Base-by-base conservation (phyloP, 2,888 invertebrate genomes). In the Xylota segnis region DNA sequence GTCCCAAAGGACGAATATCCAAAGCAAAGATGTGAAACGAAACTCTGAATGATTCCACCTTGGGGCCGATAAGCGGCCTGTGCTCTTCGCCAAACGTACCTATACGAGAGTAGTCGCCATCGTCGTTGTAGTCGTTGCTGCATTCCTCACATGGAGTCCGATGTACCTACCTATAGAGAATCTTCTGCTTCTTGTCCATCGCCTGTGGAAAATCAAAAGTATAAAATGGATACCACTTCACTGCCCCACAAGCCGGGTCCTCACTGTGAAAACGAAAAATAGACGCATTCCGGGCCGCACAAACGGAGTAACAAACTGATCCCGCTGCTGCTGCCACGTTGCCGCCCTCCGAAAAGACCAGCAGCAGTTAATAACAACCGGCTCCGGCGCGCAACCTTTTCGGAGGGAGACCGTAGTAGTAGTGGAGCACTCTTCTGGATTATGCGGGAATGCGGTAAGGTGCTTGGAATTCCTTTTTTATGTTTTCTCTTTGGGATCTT, bases 391-490 rank as follows among this genome's bases (percentile, higher is more conserved):
- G n/a, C 71, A 76, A 43, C 54, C 74, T 79, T 78, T 83, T 63
- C n/a, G 40, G 43, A 68, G 66, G 71, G 56, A 40, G 59, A 59
- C 40, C 74, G 43, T 58, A 58, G 83, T 68, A 23, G 23, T 23
- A 84, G 65, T 76, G 81, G 84, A 86, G 76, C 75, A 82, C 75
- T 77, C 82, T 77, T n/a, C n/a, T 77, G 86, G 72, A 86, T 86
- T 86, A 86, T 86, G 86, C 86, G 86, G 86, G 86, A 86, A 86
- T 86, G 86, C 82, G 86, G 86, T 76, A 86, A 82, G 86, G 86
- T 86, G 86, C 86, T 86, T 86, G 86, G 86, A 86, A 86, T 86
- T 86, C 86, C 86, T 86, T 86, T 82, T 86, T 86, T 82, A 86
- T 86, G 82, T 86, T 72, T 82, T 81, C 78, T 72, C 72, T 72